phyloP scores from a whole-genome alignment of 2,888 invertebrate genomes.

The Lasioglossum figueresi region DNA sequence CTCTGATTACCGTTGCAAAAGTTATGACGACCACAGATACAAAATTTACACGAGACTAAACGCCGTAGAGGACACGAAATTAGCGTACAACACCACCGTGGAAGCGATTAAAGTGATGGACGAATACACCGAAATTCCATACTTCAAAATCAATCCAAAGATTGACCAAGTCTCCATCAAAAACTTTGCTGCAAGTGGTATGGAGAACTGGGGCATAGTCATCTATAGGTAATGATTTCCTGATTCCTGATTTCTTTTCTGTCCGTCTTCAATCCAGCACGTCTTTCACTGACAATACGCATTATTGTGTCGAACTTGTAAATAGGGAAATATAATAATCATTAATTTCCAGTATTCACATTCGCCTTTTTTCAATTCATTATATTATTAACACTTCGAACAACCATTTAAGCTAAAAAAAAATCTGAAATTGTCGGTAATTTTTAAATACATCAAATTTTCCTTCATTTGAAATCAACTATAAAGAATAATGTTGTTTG shows the following conservation, averaged over 20 bases:
- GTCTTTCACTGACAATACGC: too few species aligned
- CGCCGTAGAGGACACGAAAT: slow-evolving; percentile 65
- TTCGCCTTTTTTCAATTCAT: too few species aligned
- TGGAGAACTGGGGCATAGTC: slow-evolving; percentile 97
- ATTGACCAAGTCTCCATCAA: slow-evolving; percentile 92
- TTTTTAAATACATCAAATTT: background rate
- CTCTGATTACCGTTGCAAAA: slow-evolving; percentile 83
- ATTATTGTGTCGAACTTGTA: background rate
- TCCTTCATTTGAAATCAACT: background rate
- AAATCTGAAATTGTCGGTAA: background rate
- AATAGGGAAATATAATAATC: background rate
- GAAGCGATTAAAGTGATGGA: slow-evolving; percentile 84
- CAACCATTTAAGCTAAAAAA: too few species aligned
- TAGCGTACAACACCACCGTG: slow-evolving; percentile 82
- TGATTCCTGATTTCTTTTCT: background rate
- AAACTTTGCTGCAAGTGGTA: too few species aligned
- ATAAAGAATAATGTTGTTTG: background rate
- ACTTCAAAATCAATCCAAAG: slow-evolving; percentile 85
- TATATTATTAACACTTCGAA: too few species aligned
- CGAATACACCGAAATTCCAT: slow-evolving; percentile 74
- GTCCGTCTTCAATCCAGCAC: background rate
- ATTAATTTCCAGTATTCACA: too few species aligned
- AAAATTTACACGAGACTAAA: slow-evolving; percentile 69
- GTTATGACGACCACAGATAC: background rate
- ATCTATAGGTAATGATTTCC: slow-evolving; percentile 87